phyloP scores from a whole-genome alignment of 2,797 vertebrate species.

The Rhabdophis nuchalis region DNA sequence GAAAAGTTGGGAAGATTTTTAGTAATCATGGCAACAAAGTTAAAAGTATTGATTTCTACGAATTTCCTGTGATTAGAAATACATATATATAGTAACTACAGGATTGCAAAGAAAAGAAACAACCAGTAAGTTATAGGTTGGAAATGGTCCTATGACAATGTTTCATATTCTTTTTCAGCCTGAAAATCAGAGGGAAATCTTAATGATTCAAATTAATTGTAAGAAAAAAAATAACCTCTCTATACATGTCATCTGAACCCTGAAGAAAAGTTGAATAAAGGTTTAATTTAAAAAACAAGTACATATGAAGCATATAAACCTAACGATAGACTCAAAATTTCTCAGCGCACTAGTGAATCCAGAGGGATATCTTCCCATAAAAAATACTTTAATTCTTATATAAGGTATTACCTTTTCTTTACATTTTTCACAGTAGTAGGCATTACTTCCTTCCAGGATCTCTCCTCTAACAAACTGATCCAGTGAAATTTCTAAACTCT shows the following conservation, averaged over 20 bases:
- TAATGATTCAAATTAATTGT: neutral
- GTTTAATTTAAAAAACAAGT: neutral
- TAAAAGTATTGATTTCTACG: neutral
- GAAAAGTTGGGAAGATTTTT: neutral
- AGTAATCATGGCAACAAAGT: neutral
- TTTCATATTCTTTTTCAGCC: neutral
- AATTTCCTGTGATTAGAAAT: neutral
- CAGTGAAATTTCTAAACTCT: slow-evolving; percentile 96
- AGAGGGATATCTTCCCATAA: neutral
- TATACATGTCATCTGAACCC: neutral
- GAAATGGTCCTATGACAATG: neutral
- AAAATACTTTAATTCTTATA: neutral
- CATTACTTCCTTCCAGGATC: slow-evolving; percentile 96
- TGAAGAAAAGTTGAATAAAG: neutral
- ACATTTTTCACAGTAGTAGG: slow-evolving; percentile 99
- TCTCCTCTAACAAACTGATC: slow-evolving; percentile 99
- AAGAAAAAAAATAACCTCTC: neutral
- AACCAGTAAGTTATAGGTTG: neutral
- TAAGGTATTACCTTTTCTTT: slow-evolving; percentile 88
- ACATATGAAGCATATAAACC: neutral
- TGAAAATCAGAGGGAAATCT: neutral
- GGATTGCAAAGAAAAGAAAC: neutral
- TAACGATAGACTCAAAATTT: neutral
- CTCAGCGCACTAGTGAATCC: neutral
- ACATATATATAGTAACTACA: neutral